phyloP scores from a whole-genome alignment of 2,797 vertebrate genomes.

The Danio aesculapii region DNA sequence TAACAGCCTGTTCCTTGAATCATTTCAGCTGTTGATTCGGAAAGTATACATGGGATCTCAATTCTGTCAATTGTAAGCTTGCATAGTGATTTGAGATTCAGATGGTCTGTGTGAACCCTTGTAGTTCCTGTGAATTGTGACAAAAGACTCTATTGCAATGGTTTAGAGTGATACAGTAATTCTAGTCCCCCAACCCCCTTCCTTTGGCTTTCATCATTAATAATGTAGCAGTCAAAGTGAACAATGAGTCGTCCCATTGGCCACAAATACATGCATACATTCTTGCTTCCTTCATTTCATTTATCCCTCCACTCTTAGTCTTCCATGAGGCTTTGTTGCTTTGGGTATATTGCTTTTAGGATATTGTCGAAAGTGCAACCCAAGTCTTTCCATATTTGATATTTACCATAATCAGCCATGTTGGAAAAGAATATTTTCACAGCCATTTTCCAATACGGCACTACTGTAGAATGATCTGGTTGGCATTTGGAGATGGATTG shows the following conservation, averaged over 20 bases:
- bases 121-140: slow-evolving; percentile 34
- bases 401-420: not conserved
- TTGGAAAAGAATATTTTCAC: not conserved
- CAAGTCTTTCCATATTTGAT: slow-evolving; percentile 20
- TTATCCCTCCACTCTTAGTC: not conserved
- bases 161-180: slow-evolving; percentile 51
- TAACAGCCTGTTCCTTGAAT: slow-evolving; percentile 31
- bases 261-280: not conserved
- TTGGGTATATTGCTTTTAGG: slow-evolving; percentile 17
- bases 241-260: slow-evolving; percentile 37
- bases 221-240: slow-evolving; percentile 52
- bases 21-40: slow-evolving; percentile 30
- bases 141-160: slow-evolving; percentile 42
- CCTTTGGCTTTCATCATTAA: slow-evolving; percentile 48
- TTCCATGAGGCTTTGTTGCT: not conserved
- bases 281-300: not conserved
- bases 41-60: slow-evolving; percentile 17
- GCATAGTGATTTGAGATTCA: slow-evolving; percentile 24
- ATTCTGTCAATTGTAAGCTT: slow-evolving; percentile 9
- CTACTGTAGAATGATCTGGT: not conserved
- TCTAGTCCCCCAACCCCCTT: slow-evolving; percentile 38
- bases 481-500: not conserved
- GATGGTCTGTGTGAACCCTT: not conserved
- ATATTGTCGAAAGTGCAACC: not conserved
- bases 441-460: not conserved